Evolutionary conservation across 2,113 vertebrate species (phyloP), one percentile per base, ranked within the genome.

Genomic region (Triplophysa dalaica): DNA sequence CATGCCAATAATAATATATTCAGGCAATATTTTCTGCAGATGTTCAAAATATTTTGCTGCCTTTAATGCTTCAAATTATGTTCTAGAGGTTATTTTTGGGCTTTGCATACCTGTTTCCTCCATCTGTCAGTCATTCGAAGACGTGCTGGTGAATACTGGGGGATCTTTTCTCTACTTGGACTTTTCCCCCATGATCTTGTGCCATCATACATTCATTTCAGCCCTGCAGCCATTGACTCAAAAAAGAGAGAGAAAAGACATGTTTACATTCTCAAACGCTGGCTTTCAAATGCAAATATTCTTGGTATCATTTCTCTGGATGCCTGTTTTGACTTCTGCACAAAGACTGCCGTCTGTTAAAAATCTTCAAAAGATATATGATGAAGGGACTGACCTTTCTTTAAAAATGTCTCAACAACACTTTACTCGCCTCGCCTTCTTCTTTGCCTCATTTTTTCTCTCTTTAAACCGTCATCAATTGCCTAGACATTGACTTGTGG

Each of bases 351-450:
- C 22, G 0, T 70, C 26, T 38, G 17, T 45, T 45, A 52, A 17
- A 79, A 45, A 9, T 12, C 4, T 29, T 75, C 16, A 48, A 74
- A 52, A 60, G 70, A 22, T 48, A 33, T 73, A 63, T 1, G 52
- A 66, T 74, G 62, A 74, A 60, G 52, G 16, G 13, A 60, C 22
- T 80, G 69, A 80, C 69, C 61, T 80, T 80, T 80, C 29, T 41
- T 66, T 74, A 11, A 80, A 56, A 41, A 48, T 64, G 22, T 69
- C 41, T 22, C 41, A 72, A 64, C 77, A 66, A 19, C 26, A 66
- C 14, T 67, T n/a, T 73, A 21, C 29, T 41, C 16, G 58, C 70
- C 54, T 43, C 45, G 6, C 33, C 33, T 38, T 58, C 22, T n/a
- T 41, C 41, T 67, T 50, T 33, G 6, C 70, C 22, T 64, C 24